phyloP scores from a whole-genome alignment of 2,113 vertebrate genomes.

The Lathamus discolor region DNA sequence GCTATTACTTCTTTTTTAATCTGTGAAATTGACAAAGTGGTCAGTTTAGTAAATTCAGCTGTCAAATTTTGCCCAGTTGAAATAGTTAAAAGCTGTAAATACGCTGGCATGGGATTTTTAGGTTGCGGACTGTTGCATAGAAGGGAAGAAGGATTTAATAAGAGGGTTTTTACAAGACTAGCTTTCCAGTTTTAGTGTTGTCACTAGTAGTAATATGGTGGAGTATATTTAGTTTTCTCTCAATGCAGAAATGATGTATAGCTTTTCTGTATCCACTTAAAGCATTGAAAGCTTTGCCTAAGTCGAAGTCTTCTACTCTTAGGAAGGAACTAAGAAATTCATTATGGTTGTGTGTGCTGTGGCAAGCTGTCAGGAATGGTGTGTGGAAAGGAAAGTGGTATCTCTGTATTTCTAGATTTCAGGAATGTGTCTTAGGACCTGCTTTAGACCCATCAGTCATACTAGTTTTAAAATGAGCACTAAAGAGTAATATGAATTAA shows the following conservation, averaged over 20 bases:
- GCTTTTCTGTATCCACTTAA: conserved; percentile 42
- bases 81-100: conserved; percentile 74
- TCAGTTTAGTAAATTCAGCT: conserved; percentile 76
- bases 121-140: neutral
- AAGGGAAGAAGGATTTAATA: conserved; percentile 60
- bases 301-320: conserved; percentile 11
- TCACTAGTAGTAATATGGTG: conserved; percentile 41
- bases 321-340: conserved; percentile 30
- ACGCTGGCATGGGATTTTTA: conserved; percentile 65
- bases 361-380: neutral
- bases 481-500: conserved; percentile 41
- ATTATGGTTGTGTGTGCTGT: neutral
- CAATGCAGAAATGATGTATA: conserved; percentile 42
- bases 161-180: conserved; percentile 58
- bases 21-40: conserved; percentile 74
- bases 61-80: conserved; percentile 74
- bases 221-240: conserved; percentile 59
- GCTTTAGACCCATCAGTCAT: neutral
- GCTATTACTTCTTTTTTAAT: conserved; percentile 64
- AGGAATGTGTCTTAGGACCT: neutral
- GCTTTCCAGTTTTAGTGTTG: conserved; percentile 59
- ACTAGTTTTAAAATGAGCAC: conserved; percentile 1
- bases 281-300: conserved; percentile 16
- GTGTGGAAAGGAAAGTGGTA: neutral
- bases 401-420: neutral